These are phyloP conservation scores for Carpatolechia fugitivella DNA, from an alignment of 2,888 invertebrate genomes.

Conservation along the genomic window DNA sequence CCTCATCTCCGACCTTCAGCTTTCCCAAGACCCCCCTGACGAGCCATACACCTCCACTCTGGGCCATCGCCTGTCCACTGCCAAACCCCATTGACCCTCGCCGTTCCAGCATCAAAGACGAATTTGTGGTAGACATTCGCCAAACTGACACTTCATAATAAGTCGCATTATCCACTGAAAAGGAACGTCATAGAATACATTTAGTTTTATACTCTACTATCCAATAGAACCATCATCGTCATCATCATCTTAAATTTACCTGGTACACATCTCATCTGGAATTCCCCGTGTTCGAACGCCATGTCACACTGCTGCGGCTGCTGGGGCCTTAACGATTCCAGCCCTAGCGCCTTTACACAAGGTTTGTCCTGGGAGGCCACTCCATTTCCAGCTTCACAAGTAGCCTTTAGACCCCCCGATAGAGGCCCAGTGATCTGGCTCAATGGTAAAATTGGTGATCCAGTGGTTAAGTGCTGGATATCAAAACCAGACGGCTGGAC, in stretches of 20 bases:
- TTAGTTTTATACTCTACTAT: neutral
- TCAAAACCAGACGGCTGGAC: constrained; percentile 58
- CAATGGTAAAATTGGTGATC: constrained; percentile 56
- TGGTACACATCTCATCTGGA: constrained; percentile 70
- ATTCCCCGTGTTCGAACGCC: constrained; percentile 63
- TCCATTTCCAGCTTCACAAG: constrained; percentile 66
- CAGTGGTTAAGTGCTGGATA: constrained; percentile 62
- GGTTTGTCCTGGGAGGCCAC: constrained; percentile 60
- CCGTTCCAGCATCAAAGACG: constrained; percentile 57
- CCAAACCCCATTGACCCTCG: constrained; percentile 64
- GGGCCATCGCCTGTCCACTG: constrained; percentile 51
- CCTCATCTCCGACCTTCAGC: constrained; percentile 58
- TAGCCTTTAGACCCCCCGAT: constrained; percentile 50
- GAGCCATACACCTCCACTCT: constrained; percentile 43
- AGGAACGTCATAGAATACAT: neutral
- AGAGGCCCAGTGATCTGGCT: constrained; percentile 63
- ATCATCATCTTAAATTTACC: too few species aligned
- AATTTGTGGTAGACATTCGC: constrained; percentile 65
- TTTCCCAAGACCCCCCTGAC: constrained; percentile 54
- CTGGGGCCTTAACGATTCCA: constrained; percentile 62
- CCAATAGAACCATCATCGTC: neutral
- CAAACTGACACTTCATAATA: constrained; percentile 71
- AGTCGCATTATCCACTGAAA: constrained; percentile 68
- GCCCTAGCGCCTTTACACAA: constrained; percentile 54
- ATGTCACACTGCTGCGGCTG: constrained; percentile 66